Conservation (phyloP, 2,797 vertebrate species). For the Mallotus villosus region DNA sequence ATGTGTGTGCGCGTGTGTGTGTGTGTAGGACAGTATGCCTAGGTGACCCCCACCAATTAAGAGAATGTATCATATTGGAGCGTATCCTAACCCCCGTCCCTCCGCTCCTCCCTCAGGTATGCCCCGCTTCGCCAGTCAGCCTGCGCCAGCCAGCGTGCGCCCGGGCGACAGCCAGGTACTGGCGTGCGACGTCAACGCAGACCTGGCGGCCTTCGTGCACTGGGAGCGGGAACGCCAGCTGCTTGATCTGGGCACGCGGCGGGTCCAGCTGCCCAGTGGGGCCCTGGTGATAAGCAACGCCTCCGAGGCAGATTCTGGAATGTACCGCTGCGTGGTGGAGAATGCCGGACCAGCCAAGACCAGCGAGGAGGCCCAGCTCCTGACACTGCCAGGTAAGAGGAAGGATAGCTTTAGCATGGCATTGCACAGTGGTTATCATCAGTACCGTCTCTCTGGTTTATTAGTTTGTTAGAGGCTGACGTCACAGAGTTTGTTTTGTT, state of each 20-base stretch:
- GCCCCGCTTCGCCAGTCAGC: conserved; percentile 86
- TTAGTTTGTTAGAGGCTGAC: too few relatives aligned
- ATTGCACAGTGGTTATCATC: too few relatives aligned
- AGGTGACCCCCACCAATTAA: not conserved
- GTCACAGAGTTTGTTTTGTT: too few relatives aligned
- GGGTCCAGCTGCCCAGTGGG: conserved; percentile 79
- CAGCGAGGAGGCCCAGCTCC: conserved; percentile 89
- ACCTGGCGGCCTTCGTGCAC: conserved; percentile 82
- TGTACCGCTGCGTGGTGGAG: conserved; percentile 89
- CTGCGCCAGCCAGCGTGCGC: conserved; percentile 70
- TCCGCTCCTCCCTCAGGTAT: conserved; percentile 72
- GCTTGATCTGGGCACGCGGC: conserved; percentile 68
- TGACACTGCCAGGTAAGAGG: not conserved
- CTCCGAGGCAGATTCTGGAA: conserved; percentile 80
- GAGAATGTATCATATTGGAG: not conserved
- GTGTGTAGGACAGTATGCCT: conserved; percentile 6
- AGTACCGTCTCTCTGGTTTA: too few relatives aligned
- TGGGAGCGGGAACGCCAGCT: conserved; percentile 87
- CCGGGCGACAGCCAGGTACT: conserved; percentile 81
- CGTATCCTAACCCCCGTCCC: not conserved
- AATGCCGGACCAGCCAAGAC: conserved; percentile 81
- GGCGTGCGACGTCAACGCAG: conserved; percentile 85
- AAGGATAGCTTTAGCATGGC: not conserved
- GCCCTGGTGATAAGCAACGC: conserved; percentile 86
- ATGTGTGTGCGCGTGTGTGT: conserved; percentile 10